These are phyloP conservation scores for Tuberolachnus salignus DNA, from an alignment of 2,888 invertebrate genomes.

Conservation along the genomic window DNA sequence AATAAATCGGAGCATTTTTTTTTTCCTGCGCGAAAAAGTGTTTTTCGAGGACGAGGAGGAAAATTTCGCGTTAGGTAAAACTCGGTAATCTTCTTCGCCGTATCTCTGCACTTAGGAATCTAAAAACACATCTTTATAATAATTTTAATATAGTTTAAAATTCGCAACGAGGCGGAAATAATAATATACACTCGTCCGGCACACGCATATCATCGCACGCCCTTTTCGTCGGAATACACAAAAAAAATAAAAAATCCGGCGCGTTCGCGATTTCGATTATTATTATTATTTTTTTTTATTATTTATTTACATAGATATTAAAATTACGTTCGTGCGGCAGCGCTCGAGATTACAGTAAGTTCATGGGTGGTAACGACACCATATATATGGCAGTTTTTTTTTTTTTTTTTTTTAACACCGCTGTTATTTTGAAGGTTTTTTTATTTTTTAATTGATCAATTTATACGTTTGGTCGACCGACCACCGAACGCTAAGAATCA, in stretches of 20 bases:
- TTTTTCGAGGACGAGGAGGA: too few relatives aligned
- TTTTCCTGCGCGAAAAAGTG: too few relatives aligned
- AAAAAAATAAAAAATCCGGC: background rate
- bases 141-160: background rate
- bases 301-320: slow-evolving; percentile 1
- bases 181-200: background rate
- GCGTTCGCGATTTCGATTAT: background rate
- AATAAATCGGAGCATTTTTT: too few relatives aligned
- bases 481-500: background rate
- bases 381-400: background rate
- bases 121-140: background rate
- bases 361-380: slow-evolving; percentile 38
- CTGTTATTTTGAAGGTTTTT: slow-evolving; percentile 6
- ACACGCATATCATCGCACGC: background rate
- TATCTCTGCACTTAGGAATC: too few relatives aligned
- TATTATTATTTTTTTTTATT: background rate
- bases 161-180: background rate
- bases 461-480: slow-evolving; percentile 5
- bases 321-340: background rate
- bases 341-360: background rate
- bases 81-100: too few relatives aligned
- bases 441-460: slow-evolving; percentile 37
- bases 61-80: too few relatives aligned
- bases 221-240: background rate
- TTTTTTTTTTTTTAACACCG: slow-evolving; percentile 16